A percentile compares a stretch with the other conserved stretches of the same genome.
phyloP scores from a whole-genome alignment of 2,888 invertebrate species.

The Tenthredo scrophulariae region DNA sequence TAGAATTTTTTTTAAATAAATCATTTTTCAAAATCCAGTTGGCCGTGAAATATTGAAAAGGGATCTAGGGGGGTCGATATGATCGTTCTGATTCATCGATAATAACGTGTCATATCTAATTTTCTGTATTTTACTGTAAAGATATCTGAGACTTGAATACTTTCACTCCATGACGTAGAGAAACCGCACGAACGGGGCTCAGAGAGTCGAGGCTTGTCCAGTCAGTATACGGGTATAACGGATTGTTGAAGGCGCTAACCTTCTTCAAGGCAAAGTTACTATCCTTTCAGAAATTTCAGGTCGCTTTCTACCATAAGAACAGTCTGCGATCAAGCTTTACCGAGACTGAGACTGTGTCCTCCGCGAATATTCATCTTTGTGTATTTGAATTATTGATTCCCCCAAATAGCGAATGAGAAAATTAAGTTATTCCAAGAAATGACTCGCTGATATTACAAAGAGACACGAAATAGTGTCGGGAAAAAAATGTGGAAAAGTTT shows the following conservation, averaged over 20 bases:
- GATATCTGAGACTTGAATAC: constrained; percentile 17
- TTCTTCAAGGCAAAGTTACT: constrained; percentile 49
- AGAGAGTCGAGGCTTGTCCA: not conserved
- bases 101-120: not conserved
- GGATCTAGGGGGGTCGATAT: not conserved
- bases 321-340: not conserved
- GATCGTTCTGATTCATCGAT: not conserved
- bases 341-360: not conserved
- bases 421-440: not conserved
- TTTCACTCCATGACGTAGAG: constrained; percentile 31
- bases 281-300: constrained; percentile 42
- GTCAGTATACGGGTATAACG: constrained; percentile 30
- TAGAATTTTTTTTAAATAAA: no score
- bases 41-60: no score
- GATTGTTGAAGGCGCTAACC: constrained; percentile 36
- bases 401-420: not conserved
- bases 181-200: not conserved
- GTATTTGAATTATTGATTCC: not conserved
- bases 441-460: not conserved
- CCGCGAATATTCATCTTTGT: not conserved
- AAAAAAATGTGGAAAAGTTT: constrained; percentile 28
- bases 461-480: not conserved
- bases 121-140: not conserved
- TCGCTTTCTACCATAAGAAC: constrained; percentile 32
- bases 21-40: not conserved